Evolutionary conservation across 2,113 vertebrate genomes (phyloP).

Genomic region (Climacteris rufus): DNA sequence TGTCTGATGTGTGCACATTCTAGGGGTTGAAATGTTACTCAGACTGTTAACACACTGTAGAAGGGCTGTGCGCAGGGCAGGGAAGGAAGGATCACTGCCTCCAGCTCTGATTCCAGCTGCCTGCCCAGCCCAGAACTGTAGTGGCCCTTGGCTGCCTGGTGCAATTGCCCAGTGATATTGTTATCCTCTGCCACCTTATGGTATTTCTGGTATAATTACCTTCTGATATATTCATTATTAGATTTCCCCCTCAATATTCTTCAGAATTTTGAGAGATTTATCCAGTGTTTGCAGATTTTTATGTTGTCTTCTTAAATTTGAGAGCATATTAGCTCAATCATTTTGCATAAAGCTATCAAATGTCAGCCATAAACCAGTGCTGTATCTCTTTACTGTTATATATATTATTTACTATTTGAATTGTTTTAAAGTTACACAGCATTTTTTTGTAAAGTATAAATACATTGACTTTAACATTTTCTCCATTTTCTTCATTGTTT

Average conservation of each 20-base stretch:
- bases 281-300: background rate
- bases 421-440: background rate
- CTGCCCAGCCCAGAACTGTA: background rate
- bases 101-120: background rate
- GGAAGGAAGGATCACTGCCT: background rate
- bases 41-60: no score
- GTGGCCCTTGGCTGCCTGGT: background rate
- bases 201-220: background rate
- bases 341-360: background rate
- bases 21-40: background rate
- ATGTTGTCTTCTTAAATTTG: background rate
- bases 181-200: background rate
- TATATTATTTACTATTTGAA: background rate
- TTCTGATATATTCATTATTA: background rate
- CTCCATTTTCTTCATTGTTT: background rate
- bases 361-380: background rate
- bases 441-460: background rate
- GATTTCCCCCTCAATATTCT: background rate
- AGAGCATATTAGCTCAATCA: background rate
- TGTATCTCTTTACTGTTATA: background rate
- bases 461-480: background rate
- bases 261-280: background rate
- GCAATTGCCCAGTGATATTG: background rate
- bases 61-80: accelerated
- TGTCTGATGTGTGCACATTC: background rate